Base-by-base conservation (phyloP, 37 sponge, comb jelly and placozoan genomes). In the Trichoplax adhaerens region DNA sequence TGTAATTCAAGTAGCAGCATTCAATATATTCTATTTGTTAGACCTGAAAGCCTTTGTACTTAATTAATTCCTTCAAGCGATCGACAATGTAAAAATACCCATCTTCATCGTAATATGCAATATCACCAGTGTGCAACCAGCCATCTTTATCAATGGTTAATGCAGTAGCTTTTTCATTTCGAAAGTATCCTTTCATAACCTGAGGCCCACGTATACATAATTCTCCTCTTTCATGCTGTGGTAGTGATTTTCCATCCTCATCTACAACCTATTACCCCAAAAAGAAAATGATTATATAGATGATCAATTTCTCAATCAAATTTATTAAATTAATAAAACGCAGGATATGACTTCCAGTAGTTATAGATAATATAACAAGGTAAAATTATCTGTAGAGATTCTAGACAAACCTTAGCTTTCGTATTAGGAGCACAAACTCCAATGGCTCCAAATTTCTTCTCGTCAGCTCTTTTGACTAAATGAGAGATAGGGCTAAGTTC, bases 51-150 rank as follows among this genome's bases (percentile, higher is more conserved):
- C 93, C 93, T 71, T 91, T 87, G 72, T 87, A 87, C 76, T 91
- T 91, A 72, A 91, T 91, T 54, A 91, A 79, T 71, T 91, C 93
- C 77, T 91, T 91, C 6, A 91, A 77, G 53, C 93, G 82, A 66
- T 87, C 93, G 2, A 82, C 79, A 57, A 91, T 82, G 74, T 81
- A 91, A 81, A 91, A 87, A 54, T 76, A 76, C 5, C 85, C 85
- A 47, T 84, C 78, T 8, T 79, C 60, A 55, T 91, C 93, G 77
- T 82, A 86, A 68, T 82, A 81, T 3, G 29, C 90, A 61, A 91
- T 71, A 79, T 91, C 93, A 8, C 93, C 93, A 6, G 85, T 87
- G 29, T 60, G 64, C 48, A 91, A 79, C 83, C 88, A 91, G 4
- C 85, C 85, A 71, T 87, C 93, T 50, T 81, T 78, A 12, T 76